phyloP scores from a whole-genome alignment of 2,888 invertebrate species.

The Pristionchus maxplancki region DNA sequence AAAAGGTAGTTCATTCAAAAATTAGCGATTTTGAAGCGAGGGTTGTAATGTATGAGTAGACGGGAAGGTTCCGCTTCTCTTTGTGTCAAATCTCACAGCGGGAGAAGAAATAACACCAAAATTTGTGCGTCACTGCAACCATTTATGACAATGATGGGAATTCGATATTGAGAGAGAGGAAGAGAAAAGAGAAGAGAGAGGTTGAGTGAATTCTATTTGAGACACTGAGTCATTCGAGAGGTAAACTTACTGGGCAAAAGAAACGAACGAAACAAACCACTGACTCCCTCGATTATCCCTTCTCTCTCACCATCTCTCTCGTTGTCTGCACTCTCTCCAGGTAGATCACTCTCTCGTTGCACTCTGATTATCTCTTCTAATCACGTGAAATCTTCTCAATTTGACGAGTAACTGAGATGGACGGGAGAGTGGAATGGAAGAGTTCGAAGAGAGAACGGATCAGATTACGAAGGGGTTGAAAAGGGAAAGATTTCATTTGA shows the following conservation, averaged over 20 bases:
- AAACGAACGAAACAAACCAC: slow-evolving; percentile 19
- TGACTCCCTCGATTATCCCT: not conserved
- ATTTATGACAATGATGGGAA: slow-evolving; percentile 44
- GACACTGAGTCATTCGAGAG: slow-evolving; percentile 30
- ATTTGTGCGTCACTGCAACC: not conserved
- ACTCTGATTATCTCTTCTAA: slow-evolving; percentile 2
- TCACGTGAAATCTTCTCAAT: slow-evolving; percentile 15
- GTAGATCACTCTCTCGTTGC: slow-evolving; percentile 16
- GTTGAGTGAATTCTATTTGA: slow-evolving; percentile 47
- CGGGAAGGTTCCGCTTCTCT: not conserved
- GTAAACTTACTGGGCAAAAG: slow-evolving; percentile 4
- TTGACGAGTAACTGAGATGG: slow-evolving; percentile 25
- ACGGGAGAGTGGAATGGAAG: not conserved
- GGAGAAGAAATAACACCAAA: not conserved
- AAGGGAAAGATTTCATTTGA: not conserved
- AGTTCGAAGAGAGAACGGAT: not conserved
- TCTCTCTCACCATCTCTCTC: not conserved
- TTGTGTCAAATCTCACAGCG: slow-evolving; percentile 1
- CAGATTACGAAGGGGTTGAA: not conserved
- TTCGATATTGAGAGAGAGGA: slow-evolving; percentile 34
- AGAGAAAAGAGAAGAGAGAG: not conserved
- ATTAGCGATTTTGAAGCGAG: not conserved
- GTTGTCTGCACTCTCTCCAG: not conserved
- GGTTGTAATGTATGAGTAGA: not conserved
- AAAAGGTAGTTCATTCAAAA: not conserved